phyloP scores from a whole-genome alignment of 2,113 vertebrate genomes.

The Nannobrachium achirus region DNA sequence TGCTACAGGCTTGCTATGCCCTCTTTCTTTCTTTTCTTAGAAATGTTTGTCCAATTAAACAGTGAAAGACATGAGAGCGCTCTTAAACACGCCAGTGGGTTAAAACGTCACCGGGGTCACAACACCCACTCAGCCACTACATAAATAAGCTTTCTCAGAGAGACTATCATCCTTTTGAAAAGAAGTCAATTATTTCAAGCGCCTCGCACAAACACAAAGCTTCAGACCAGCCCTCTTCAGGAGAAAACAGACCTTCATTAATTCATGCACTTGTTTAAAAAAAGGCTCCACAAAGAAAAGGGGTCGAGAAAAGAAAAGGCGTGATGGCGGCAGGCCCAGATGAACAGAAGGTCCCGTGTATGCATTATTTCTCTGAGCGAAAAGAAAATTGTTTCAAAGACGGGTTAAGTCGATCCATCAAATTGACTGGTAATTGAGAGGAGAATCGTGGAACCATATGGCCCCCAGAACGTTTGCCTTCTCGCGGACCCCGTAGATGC shows the following conservation, averaged over 20 bases:
- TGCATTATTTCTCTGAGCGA: constrained; percentile 82
- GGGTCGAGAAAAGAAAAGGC: background rate
- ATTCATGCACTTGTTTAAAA: constrained; percentile 92
- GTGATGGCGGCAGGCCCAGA: constrained; percentile 74
- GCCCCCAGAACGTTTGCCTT: constrained; percentile 87
- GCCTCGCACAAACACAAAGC: constrained; percentile 52
- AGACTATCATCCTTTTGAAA: constrained; percentile 58
- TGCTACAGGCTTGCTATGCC: too few relatives aligned
- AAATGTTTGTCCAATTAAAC: too few relatives aligned
- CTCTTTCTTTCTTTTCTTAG: too few relatives aligned
- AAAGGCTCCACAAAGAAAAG: constrained; percentile 68
- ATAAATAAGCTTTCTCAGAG: constrained; percentile 75
- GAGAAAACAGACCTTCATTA: constrained; percentile 85
- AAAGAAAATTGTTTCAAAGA: constrained; percentile 83
- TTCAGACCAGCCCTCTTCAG: constrained; percentile 73
- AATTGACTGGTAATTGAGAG: constrained; percentile 95
- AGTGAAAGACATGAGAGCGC: too few relatives aligned
- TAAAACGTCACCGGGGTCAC: too few relatives aligned
- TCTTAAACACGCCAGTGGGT: too few relatives aligned
- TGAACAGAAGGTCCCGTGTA: constrained; percentile 79
- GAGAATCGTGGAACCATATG: constrained; percentile 96
- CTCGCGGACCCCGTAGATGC: constrained; percentile 63
- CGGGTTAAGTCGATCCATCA: constrained; percentile 94
- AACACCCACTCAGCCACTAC: constrained; percentile 51
- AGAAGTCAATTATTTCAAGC: constrained; percentile 75